Base-by-base conservation (phyloP, 2,888 invertebrate species). In the Heteromurus nitidus region DNA sequence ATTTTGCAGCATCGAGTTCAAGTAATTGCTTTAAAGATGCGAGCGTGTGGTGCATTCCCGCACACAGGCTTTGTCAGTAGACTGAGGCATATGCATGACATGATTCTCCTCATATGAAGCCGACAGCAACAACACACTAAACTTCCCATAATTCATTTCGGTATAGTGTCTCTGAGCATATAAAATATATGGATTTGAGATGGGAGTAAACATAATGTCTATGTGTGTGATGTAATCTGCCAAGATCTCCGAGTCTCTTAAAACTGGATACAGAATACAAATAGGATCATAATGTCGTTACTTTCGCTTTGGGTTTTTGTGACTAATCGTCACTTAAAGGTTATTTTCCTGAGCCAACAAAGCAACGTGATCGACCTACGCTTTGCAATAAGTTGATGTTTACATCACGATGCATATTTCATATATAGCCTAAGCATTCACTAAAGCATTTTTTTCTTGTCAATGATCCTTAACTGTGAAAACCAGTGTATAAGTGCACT, bases 51-150 rank as follows among this genome's bases (percentile, higher is more conserved):
- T 55, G 26, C 26, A 55, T 55, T 55, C 26, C n/a, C 55, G 24
- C 55, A 55, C 55, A 26, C 55, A 13, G n/a, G 11, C 47, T n/a
- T 47, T n/a, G n/a, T 47, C 36, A 36, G 36, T 13, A 9, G 11
- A 47, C 47, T 3, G 16, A 47, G 22, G 53, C n/a, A 53, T 53
- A 68, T 53, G 31, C 68, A 53, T 53, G 68, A 68, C 22, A 31
- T 58, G 44, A 58, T 22, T 36, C 58, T 58, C 18, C 53, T 44
- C 60, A 58, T 58, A 70, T 58, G 28, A 60, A 44, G 58, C 70
- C 42, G 70, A 70, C 70, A 70, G 70, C 42, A 70, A 42, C 70
- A 70, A 60, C 36, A 58, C 70, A 70, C 58, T 60, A 60, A 70
- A 36, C 60, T 70, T 26, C 26, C 26, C 70, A 70, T 70, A 70